phyloP scores from a whole-genome alignment of 2,888 invertebrate species.

The Scelioninae gen. 2 region DNA sequence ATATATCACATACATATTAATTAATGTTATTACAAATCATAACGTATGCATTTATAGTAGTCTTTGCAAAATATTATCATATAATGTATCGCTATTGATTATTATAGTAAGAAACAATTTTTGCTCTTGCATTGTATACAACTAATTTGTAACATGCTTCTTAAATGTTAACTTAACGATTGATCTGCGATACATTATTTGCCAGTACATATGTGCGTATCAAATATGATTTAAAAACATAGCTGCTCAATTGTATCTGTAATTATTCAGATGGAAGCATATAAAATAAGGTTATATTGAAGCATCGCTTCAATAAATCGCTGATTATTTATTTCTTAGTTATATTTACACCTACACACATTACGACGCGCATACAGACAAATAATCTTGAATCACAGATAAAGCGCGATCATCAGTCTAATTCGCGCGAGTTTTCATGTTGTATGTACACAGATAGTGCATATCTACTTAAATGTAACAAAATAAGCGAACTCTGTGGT shows the following conservation, averaged over 20 bases:
- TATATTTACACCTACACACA: conserved; percentile 43
- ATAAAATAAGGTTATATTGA: conserved; percentile 41
- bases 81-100: conserved; percentile 25
- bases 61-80: conserved; percentile 18
- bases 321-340: conserved; percentile 28
- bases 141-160: conserved; percentile 5
- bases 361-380: conserved; percentile 63
- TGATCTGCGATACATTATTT: conserved; percentile 39
- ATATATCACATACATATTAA: too few relatives aligned
- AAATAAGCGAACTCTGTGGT: conserved; percentile 56
- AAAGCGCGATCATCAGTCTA: conserved; percentile 67
- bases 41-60: conserved; percentile 7
- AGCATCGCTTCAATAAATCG: conserved; percentile 31
- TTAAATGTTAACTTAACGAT: conserved; percentile 15
- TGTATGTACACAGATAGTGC: conserved; percentile 48
- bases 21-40: conserved; percentile 11
- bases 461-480: conserved; percentile 47
- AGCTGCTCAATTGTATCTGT: too few relatives aligned
- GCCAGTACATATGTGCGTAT: conserved; percentile 31
- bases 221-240: too few relatives aligned
- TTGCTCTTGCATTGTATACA: neutral
- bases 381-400: conserved; percentile 74
- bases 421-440: conserved; percentile 56
- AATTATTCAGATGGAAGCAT: conserved; percentile 34
- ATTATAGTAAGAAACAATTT: conserved; percentile 8